Percentiles rank a stretch among this genome's conserved stretches.
phyloP scores from a whole-genome alignment of 2,888 invertebrate genomes.

The Lapara coniferarum region DNA sequence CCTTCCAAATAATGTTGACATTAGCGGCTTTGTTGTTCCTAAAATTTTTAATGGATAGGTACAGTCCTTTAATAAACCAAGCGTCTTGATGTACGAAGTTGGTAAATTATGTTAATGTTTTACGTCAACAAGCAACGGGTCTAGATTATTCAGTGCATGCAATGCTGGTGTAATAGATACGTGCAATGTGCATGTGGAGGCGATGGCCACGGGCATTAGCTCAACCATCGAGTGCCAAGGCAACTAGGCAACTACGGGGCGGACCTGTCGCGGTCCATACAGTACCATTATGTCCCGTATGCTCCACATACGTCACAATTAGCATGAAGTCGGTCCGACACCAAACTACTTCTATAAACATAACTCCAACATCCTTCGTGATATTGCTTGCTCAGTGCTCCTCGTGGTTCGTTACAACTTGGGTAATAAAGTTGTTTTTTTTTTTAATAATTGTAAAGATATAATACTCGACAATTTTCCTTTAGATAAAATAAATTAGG shows the following conservation, averaged over 20 bases:
- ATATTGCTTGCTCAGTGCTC: not conserved
- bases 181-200: slow-evolving; percentile 40
- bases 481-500: no score
- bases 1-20: no score
- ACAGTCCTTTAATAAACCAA: no score
- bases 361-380: not conserved
- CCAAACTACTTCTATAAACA: slow-evolving; percentile 2
- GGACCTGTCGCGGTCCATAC: slow-evolving; percentile 35
- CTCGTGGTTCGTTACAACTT: not conserved
- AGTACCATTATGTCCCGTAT: slow-evolving; percentile 70
- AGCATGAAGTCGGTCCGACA: slow-evolving; percentile 46
- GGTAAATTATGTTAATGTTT: slow-evolving; percentile 22
- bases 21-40: no score
- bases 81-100: not conserved
- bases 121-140: slow-evolving; percentile 24
- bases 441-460: no score
- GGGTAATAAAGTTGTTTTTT: no score
- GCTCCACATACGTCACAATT: slow-evolving; percentile 65
- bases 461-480: no score
- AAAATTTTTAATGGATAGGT: no score
- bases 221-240: slow-evolving; percentile 46
- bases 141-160: slow-evolving; percentile 24
- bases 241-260: slow-evolving; percentile 44
- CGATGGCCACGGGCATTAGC: slow-evolving; percentile 52
- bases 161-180: slow-evolving; percentile 25